Evolutionary conservation across 2,113 vertebrate genomes (phyloP), one percentile per base, ranked within the genome.

Genomic region (Prunella fulvescens): DNA sequence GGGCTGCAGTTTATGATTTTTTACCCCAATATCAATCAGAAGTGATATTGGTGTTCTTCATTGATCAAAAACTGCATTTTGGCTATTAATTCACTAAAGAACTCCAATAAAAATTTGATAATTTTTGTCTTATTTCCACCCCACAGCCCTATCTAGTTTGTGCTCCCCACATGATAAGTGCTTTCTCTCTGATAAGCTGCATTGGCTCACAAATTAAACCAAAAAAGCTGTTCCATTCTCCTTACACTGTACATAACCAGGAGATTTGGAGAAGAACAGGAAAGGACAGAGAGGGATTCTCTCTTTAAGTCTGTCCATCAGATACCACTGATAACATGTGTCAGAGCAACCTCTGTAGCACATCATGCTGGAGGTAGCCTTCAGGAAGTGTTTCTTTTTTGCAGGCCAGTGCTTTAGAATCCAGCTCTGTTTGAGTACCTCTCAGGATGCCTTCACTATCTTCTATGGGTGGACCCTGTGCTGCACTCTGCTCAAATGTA

Each of bases 331-430:
- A 17, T 14, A 37, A n/a, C 12, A 10, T 6, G 18, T 18, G 24
- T 71, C 53, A 66, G 42, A 76, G 26, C 40, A 89, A 42, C 6
- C 10, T 19, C 35, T 61, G 26, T 50, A 79, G 56, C 19, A 76
- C 48, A 28, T 5, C 0, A 0, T 58, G 33, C 11, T 74, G 14
- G 57, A 57, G 17, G 37, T 47, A 79, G 23, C 25, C 57, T 62
- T 80, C 45, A 54, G 42, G 19, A 40, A 39, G 11, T 10, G 33
- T 25, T 60, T 57, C 12, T 40, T 67, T 60, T 64, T 61, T 74
- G 54, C 42, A 64, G 58, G 13, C 2, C 48, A 51, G 12, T 56
- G 44, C 24, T 64, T 89, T 71, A 47, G 70, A 81, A 57, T 9
- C 23, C 29, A 58, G 45, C 13, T 18, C n/a, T 65, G 14, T 84